Conservation (phyloP, 2,797 vertebrate species). For the Thaleichthys pacificus region DNA sequence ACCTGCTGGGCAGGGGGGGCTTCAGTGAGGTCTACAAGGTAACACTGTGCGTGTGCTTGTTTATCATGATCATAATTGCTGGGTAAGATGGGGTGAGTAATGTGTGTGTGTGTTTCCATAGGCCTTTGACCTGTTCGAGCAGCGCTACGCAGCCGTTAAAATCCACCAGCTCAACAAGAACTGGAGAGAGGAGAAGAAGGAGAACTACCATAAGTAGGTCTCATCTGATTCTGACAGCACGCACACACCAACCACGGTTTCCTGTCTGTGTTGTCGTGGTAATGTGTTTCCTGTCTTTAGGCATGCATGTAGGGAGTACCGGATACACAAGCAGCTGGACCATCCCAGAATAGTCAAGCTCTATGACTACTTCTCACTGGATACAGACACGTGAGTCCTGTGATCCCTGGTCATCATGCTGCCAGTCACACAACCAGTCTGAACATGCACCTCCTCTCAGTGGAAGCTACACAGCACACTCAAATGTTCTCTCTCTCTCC, state of each 20-base stretch:
- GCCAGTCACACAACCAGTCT: background rate
- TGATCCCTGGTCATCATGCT: conserved; percentile 13
- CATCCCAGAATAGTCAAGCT: conserved; percentile 99
- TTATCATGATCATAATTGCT: no score
- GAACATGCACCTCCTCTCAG: background rate
- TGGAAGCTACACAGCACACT: no score
- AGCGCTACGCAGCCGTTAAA: conserved; percentile 98
- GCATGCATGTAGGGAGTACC: conserved; percentile 98
- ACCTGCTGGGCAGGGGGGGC: conserved; percentile 96
- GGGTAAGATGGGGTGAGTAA: no score
- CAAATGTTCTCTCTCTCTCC: no score
- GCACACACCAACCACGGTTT: background rate
- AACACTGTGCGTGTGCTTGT: background rate
- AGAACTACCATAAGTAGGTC: conserved; percentile 98
- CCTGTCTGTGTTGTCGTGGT: conserved; percentile 11
- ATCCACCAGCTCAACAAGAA: conserved; percentile 99
- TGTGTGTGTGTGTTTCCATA: conserved; percentile 50
- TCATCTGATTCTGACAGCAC: background rate
- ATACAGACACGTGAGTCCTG: conserved; percentile 96
- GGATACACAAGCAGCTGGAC: conserved; percentile 99
- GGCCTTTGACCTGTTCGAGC: conserved; percentile 99
- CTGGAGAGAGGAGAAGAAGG: conserved; percentile 99
- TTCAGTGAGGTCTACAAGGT: conserved; percentile 99
- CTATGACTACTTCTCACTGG: conserved; percentile 99
- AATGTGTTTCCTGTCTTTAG: conserved; percentile 70